Conservation (phyloP, 1,140 invertebrate genomes). For the Drosophila setifemur region DNA sequence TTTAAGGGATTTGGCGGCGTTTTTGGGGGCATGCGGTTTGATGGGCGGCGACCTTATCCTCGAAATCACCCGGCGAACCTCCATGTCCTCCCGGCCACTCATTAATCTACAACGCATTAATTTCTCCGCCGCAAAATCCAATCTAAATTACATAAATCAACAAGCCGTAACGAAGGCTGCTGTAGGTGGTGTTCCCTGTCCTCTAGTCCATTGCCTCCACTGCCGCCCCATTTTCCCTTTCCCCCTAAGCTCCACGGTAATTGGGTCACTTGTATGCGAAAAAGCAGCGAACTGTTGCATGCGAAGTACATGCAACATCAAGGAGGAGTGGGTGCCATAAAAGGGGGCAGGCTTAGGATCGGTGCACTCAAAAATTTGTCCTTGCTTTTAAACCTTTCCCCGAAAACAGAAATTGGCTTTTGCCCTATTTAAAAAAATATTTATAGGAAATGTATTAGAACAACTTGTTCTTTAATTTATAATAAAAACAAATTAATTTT, state of each 20-base stretch:
- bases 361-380: too few relatives aligned
- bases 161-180: constrained; percentile 69
- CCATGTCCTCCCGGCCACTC: constrained; percentile 63
- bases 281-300: constrained; percentile 79
- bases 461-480: too few relatives aligned
- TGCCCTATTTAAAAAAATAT: too few relatives aligned
- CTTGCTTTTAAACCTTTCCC: too few relatives aligned
- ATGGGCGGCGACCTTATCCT: constrained; percentile 34
- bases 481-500: too few relatives aligned
- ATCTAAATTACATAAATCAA: constrained; percentile 80
- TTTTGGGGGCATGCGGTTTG: constrained; percentile 48
- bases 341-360: too few relatives aligned
- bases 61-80: constrained; percentile 3
- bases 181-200: background rate
- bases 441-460: too few relatives aligned
- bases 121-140: constrained; percentile 77
- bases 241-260: constrained; percentile 45
- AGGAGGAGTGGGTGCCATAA: constrained; percentile 3
- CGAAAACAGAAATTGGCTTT: too few relatives aligned
- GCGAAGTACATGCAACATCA: constrained; percentile 47
- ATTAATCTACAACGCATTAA: constrained; percentile 78
- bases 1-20: constrained; percentile 62
- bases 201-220: background rate
- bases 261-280: constrained; percentile 79
- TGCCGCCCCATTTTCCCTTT: background rate